A percentile compares a stretch with the other conserved stretches of the same genome.
These are phyloP conservation scores for Bombyx mori DNA, from an alignment of 1,140 invertebrate species.

Conservation along the genomic window ASM3026992v2 NC_085107.1:18049501-18050000, in stretches of 20 bases:
- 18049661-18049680: slow-evolving; percentile 31
- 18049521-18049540: slow-evolving; percentile 23
- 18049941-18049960: too few relatives aligned
- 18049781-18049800: slow-evolving; percentile 34
- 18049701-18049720: slow-evolving; percentile 7
- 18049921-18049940: too few relatives aligned
- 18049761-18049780: slow-evolving; percentile 11
- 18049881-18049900: too few relatives aligned
- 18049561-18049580: slow-evolving; percentile 33
- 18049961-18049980: too few relatives aligned
- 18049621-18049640: slow-evolving; percentile 65
- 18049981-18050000: too few relatives aligned
- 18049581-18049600: slow-evolving; percentile 58
- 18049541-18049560: slow-evolving; percentile 24
- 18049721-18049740: slow-evolving; percentile 10
- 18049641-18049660: slow-evolving; percentile 58
- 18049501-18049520: slow-evolving; percentile 28
- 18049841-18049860: too few relatives aligned
- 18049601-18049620: slow-evolving; percentile 65
- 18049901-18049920: too few relatives aligned
- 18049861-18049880: too few relatives aligned
- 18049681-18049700: slow-evolving; percentile 5
- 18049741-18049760: slow-evolving; percentile 21
- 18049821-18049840: too few relatives aligned
- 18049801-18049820: too few relatives aligned